Evolutionary conservation across 2,888 invertebrate genomes (phyloP), one percentile per base, ranked within the genome.

Genomic region (Leucoma salicis): DNA sequence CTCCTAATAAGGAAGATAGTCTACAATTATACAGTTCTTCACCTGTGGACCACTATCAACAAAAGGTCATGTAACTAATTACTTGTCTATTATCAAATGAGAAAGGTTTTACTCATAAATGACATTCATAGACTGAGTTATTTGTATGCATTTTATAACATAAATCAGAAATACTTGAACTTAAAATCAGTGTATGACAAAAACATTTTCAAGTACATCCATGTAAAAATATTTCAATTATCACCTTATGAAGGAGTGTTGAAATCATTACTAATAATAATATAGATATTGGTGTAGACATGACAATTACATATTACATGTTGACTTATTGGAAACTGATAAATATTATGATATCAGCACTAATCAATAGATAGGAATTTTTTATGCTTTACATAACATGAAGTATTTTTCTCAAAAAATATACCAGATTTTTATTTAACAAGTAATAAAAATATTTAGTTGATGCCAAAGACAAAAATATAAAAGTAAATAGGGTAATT

Each of bases 331-430:
- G 29, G 29, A 29, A 29, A 13, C 14, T 29, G 29, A 29, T 29
- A 29, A 29, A 7, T 4, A 2, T 13, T 3, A 29, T 3, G 12
- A 13, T 29, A 29, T 29, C 25, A 29, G 3, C 1, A 29, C 1
- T 29, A 29, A 29, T 29, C 29, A 29, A 29, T 29, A 29, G 13
- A 31, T 14, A 13, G 14, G 12, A 31, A 31, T n/a, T 8, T 14
- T 14, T 14, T 31, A 31, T 14, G 15, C 14, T 7, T 31, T 10
- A 31, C 8, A 42, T 40, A 8, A 13, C 31, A 44, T 40, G 18
- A 35, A 15, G 28, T 39, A 37, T 57, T 51, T 54, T 53, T 54
- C 59, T 3, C n/a, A 27, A 6, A n/a, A 27, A 6, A n/a, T 27
- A 27, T 27, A 27, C 8, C 4, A 21, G 1, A 27, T 27, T 2